Percentiles rank a stretch among this genome's conserved stretches.
These are phyloP conservation scores for Pollenia angustigena DNA, from an alignment of 2,888 invertebrate species.

Conservation along the genomic window DNA sequence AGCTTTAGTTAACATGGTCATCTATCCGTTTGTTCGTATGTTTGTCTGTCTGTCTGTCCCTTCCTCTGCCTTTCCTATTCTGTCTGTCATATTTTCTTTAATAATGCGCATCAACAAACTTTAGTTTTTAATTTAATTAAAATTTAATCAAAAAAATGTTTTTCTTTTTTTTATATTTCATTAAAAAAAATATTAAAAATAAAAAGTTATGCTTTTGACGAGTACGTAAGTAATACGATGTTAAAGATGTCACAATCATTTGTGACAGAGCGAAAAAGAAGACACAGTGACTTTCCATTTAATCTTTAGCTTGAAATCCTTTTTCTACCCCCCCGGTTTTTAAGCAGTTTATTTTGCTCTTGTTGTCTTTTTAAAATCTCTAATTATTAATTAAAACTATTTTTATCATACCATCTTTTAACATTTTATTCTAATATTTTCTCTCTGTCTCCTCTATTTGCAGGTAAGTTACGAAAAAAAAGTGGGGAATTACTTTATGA, in stretches of 20 bases:
- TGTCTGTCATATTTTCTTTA: constrained; percentile 30
- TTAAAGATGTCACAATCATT: background rate
- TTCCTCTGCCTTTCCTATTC: constrained; percentile 7
- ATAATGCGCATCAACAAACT: constrained; percentile 43
- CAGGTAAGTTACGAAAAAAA: constrained; percentile 60
- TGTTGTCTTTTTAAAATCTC: constrained; percentile 18
- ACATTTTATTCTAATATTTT: constrained; percentile 8
- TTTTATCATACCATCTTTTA: constrained; percentile 16
- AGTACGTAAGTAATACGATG: background rate
- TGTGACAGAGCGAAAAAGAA: background rate
- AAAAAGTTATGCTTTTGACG: background rate
- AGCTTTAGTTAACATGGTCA: constrained; percentile 60
- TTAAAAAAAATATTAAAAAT: constrained; percentile 4
- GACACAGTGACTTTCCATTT: background rate
- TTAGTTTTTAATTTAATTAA: constrained; percentile 64
- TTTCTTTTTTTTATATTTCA: constrained; percentile 13
- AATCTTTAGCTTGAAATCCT: constrained; percentile 1
- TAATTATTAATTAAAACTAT: constrained; percentile 67
- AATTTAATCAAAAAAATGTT: constrained; percentile 56
- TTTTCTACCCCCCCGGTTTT: background rate
- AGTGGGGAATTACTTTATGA: background rate
- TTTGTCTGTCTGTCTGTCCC: background rate
- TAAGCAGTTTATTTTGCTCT: constrained; percentile 1
- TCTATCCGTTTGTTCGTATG: background rate
- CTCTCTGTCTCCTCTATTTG: constrained; percentile 42